Percentiles rank a stretch among this genome's conserved stretches.
Conservation (phyloP, 2,888 invertebrate genomes). For the Cryptophagus acutangulus region DNA sequence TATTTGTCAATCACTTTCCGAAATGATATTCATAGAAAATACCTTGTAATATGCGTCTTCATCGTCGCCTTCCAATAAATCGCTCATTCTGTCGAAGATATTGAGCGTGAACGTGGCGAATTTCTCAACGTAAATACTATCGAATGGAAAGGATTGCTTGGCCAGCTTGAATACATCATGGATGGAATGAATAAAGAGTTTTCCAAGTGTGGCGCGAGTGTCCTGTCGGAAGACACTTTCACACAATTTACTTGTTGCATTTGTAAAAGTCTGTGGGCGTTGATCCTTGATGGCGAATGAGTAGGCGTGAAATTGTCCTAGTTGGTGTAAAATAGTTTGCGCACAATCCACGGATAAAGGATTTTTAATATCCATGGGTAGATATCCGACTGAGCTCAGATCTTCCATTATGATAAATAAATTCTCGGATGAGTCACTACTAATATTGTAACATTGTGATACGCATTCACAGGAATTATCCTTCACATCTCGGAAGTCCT, state of each 20-base stretch:
- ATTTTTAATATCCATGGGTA: slow-evolving; percentile 13
- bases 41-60: slow-evolving; percentile 24
- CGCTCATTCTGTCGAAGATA: slow-evolving; percentile 17
- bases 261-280: slow-evolving; percentile 17
- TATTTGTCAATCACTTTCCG: background rate
- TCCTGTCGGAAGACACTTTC: slow-evolving; percentile 20
- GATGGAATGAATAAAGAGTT: slow-evolving; percentile 22
- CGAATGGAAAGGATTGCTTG: slow-evolving; percentile 21
- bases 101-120: slow-evolving; percentile 20
- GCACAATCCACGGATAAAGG: slow-evolving; percentile 8
- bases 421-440: slow-evolving; percentile 5
- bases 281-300: slow-evolving; percentile 26
- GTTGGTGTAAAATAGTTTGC: slow-evolving; percentile 7
- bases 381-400: slow-evolving; percentile 6
- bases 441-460: slow-evolving; percentile 12
- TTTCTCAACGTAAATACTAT: slow-evolving; percentile 26
- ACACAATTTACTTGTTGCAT: slow-evolving; percentile 22
- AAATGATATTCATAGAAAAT: background rate
- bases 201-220: slow-evolving; percentile 13
- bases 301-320: slow-evolving; percentile 22
- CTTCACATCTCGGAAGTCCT: slow-evolving; percentile 8
- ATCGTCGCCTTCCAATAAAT: slow-evolving; percentile 11
- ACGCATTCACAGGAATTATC: slow-evolving; percentile 9
- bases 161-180: slow-evolving; percentile 27
- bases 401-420: slow-evolving; percentile 16